Evolutionary conservation across 2,888 invertebrate genomes (phyloP), one percentile per base, ranked within the genome.

Genomic region (Plagiodera versicolora): DNA sequence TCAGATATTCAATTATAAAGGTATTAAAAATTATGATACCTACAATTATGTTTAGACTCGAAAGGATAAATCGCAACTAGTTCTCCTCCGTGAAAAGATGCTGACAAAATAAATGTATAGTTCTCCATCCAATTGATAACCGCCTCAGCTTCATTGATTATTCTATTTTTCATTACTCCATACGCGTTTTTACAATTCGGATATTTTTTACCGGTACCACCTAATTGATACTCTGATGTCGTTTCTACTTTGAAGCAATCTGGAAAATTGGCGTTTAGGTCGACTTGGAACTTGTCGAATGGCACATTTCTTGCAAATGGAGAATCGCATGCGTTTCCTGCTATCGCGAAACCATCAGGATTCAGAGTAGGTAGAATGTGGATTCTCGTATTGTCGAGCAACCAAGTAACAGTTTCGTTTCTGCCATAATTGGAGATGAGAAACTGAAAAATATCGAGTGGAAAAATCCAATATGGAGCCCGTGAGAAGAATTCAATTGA

Each of bases 331-430:
- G 80, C 69, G 1, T 61, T 59, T 18, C 44, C 54, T 8, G 59
- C 59, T 44, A 52, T 50, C 10, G 75, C 77, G 77, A 87, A 90
- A 24, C 90, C 90, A 75, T 91, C 91, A 0, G 91, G 90, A 75
- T 91, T 91, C 86, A 91, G 86, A 9, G 86, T 84, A 0, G 90
- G 89, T 79, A 91, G 80, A 64, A 91, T 82, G 77, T 91, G 89
- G 66, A 91, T 86, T 49, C 85, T 80, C 1, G 90, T 90, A 71
- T 85, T 85, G 70, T 88, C 83, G 70, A 91, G 73, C 28, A 90
- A 80, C 81, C 85, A 84, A 45, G 74, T 75, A 5, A 88, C 82
- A 60, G 80, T 82, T 2, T 77, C 70, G 71, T 87, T 79, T 8
- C 65, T 73, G 8, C 76, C 67, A 69, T 83, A 85, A 63, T 79